Percentiles rank a stretch among this genome's conserved stretches.
Evolutionary conservation across 2,888 invertebrate genomes (phyloP).

Genomic region (Pristionchus exspectatus): DNA sequence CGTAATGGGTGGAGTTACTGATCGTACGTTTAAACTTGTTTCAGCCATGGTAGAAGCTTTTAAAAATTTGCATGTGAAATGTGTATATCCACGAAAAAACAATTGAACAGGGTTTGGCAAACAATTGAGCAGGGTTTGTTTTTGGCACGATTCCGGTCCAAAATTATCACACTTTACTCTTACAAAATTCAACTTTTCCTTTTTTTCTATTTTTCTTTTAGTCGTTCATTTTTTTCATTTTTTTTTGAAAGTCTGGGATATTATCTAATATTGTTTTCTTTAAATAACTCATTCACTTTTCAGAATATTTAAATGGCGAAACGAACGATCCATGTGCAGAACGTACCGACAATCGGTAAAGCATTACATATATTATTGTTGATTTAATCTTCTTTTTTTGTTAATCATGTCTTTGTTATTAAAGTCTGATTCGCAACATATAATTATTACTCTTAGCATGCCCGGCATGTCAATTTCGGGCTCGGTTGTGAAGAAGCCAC

Average conservation of each 20-base stretch:
- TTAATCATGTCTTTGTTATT: too few relatives aligned
- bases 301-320: not conserved
- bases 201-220: too few relatives aligned
- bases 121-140: not conserved
- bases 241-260: not conserved
- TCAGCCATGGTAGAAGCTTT: not conserved
- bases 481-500: not conserved
- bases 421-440: not conserved
- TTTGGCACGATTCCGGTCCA: too few relatives aligned
- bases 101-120: not conserved
- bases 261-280: not conserved
- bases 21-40: conserved; percentile 16
- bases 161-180: too few relatives aligned
- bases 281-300: not conserved
- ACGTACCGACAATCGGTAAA: conserved; percentile 4
- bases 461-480: not conserved
- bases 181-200: too few relatives aligned
- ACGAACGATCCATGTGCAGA: not conserved
- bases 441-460: not conserved
- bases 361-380: too few relatives aligned
- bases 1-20: conserved; percentile 43
- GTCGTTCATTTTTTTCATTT: too few relatives aligned
- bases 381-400: too few relatives aligned
- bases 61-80: not conserved
- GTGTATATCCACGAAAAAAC: not conserved